Conservation (phyloP, 64 coral and sea anemone genomes). For the Stichodactyla mertensii region DNA sequence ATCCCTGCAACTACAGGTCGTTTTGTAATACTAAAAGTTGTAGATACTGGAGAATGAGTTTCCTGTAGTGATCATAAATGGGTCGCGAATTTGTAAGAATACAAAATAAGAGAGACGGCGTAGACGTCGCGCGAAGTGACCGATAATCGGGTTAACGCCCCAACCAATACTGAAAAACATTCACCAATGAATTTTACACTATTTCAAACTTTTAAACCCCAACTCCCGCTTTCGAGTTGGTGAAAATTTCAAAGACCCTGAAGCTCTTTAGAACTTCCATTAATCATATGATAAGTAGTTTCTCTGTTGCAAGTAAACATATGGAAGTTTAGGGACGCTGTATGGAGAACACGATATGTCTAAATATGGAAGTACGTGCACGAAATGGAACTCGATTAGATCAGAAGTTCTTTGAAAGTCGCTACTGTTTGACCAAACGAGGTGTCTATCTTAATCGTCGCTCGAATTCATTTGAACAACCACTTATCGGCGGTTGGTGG, state of each 20-base stretch:
- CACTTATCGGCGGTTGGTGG: neutral
- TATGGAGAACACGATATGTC: conserved; percentile 16
- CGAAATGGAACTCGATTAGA: neutral
- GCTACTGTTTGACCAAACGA: neutral
- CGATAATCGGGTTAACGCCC: conserved; percentile 11
- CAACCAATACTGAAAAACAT: conserved; percentile 17
- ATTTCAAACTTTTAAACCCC: neutral
- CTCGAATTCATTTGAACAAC: neutral
- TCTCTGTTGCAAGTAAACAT: conserved; percentile 16
- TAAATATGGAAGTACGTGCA: conserved; percentile 58
- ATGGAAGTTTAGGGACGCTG: conserved; percentile 14
- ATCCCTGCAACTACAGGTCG: neutral
- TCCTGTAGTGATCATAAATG: neutral
- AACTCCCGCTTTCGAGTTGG: neutral
- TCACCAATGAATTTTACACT: neutral
- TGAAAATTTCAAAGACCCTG: neutral
- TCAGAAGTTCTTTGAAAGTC: conserved; percentile 5
- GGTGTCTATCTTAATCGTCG: neutral
- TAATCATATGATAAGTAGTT: neutral
- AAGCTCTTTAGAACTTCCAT: neutral
- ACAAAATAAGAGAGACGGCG: neutral
- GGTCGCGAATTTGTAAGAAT: neutral
- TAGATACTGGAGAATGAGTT: neutral
- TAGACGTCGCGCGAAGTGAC: neutral
- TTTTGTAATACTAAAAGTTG: neutral